Base-by-base conservation (phyloP, 2,888 invertebrate species). In the Melinaea menophilus region DNA sequence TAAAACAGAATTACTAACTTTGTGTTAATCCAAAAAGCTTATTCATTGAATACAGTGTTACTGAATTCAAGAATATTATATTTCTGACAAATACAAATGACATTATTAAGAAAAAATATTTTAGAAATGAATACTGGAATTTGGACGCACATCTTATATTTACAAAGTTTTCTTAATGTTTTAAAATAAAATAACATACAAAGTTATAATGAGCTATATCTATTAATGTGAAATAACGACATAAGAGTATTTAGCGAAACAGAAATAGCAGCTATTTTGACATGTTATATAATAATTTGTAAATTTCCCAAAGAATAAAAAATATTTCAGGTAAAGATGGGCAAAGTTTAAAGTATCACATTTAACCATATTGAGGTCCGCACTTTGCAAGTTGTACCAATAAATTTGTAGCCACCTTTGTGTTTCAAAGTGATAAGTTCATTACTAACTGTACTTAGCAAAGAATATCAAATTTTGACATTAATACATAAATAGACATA, bases 341-440 rank as follows among this genome's bases (percentile, higher is more conserved):
- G 7, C 31, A 51, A 51, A 51, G 31, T 31, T 51, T 51, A 51
- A 51, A 51, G 31, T 22, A 22, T 1, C 22, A 51, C 51, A 31
- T n/a, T 51, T 31, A 3, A 31, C 31, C 31, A 31, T 51, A 31
- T 31, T 5, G 31, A 7, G 5, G 7, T 22, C 31, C 51, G 51
- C 31, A 51, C 31, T 31, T 51, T 7, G 11, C 31, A 51, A 31
- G 31, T 51, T 51, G 9, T 51, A 13, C 7, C 9, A 12, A 46
- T 51, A 51, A 31, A 51, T 31, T 51, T 51, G 7, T 51, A 51
- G 31, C 5, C 22, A 51, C 22, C 5, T 22, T 22, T 31, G 31
- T 51, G 51, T 51, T 51, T 31, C 51, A 9, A 22, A 51, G 51
- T 51, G 51, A 51, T 31, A 51, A 51, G 51, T 51, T 31, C 22